phyloP scores from a whole-genome alignment of 2,113 vertebrate genomes.

The Oncorhynchus nerka region DNA sequence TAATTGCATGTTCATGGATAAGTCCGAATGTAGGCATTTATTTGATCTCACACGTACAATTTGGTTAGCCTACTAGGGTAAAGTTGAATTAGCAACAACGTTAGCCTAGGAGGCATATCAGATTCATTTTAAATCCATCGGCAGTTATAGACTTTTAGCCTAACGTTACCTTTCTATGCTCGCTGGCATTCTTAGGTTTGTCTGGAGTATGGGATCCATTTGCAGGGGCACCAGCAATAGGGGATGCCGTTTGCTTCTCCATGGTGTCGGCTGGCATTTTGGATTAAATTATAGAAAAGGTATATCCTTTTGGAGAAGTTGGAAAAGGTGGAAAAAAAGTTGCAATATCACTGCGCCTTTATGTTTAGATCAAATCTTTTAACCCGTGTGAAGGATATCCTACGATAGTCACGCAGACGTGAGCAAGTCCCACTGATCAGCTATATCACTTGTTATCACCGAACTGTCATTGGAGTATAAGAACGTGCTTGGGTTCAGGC shows the following conservation, averaged over 20 bases:
- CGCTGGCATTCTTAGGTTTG: conserved; percentile 85
- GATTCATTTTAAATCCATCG: no score
- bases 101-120: no score
- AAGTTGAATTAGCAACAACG: no score
- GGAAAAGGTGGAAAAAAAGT: background rate
- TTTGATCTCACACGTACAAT: no score
- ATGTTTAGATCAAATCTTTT: conserved; percentile 16
- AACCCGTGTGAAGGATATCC: conserved; percentile 18
- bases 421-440: conserved; percentile 48
- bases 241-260: conserved; percentile 84
- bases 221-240: conserved; percentile 83
- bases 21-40: background rate
- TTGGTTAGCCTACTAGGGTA: no score
- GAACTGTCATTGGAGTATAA: conserved; percentile 56
- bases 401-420: conserved; percentile 30
- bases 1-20: conserved; percentile 8
- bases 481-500: conserved; percentile 34
- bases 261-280: conserved; percentile 85
- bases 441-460: conserved; percentile 51
- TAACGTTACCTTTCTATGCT: conserved; percentile 83
- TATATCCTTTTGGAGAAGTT: conserved; percentile 59
- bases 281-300: conserved; percentile 30
- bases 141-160: conserved; percentile 16
- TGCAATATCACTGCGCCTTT: background rate
- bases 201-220: conserved; percentile 81